Conservation (phyloP, 2,888 invertebrate species). For the Drosophila neonasuta region DNA sequence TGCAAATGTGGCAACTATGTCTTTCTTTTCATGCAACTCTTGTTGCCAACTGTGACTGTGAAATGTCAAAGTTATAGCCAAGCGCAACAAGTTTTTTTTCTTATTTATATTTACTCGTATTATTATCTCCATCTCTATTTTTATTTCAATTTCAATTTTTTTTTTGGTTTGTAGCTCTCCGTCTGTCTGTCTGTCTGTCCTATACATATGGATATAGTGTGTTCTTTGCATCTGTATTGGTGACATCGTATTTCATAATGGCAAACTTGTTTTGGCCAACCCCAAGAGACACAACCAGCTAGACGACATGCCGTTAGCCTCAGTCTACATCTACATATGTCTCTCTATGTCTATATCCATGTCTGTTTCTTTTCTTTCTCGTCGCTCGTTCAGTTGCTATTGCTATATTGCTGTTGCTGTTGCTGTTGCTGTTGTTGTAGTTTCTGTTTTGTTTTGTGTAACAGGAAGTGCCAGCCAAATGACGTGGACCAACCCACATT, state of each 20-base stretch:
- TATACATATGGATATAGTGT: constrained; percentile 7
- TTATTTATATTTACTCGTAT: constrained; percentile 9
- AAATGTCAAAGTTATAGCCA: constrained; percentile 73
- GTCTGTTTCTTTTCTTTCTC: constrained; percentile 26
- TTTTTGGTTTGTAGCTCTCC: constrained; percentile 9
- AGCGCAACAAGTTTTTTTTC: constrained; percentile 60
- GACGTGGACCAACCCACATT: constrained; percentile 63
- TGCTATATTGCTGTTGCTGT: constrained; percentile 2
- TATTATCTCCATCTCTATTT: constrained; percentile 14
- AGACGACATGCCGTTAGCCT: constrained; percentile 59
- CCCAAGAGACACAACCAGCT: constrained; percentile 60
- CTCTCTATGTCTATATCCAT: constrained; percentile 34
- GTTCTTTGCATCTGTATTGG: constrained; percentile 61
- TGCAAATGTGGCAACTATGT: constrained; percentile 63
- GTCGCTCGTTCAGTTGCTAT: constrained; percentile 11
- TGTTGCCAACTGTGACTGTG: constrained; percentile 67
- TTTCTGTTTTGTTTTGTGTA: constrained; percentile 38
- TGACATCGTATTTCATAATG: constrained; percentile 74
- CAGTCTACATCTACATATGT: constrained; percentile 45
- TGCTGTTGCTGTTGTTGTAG: constrained; percentile 7
- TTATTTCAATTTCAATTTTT: constrained; percentile 13
- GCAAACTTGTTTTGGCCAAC: constrained; percentile 68
- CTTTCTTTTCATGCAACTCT: constrained; percentile 21
- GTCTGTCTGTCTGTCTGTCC: constrained; percentile 9
- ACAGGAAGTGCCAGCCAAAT: constrained; percentile 66